These are phyloP conservation scores for Anseranas semipalmata DNA, from an alignment of 2,113 vertebrate species.

Conservation along the genomic window DNA sequence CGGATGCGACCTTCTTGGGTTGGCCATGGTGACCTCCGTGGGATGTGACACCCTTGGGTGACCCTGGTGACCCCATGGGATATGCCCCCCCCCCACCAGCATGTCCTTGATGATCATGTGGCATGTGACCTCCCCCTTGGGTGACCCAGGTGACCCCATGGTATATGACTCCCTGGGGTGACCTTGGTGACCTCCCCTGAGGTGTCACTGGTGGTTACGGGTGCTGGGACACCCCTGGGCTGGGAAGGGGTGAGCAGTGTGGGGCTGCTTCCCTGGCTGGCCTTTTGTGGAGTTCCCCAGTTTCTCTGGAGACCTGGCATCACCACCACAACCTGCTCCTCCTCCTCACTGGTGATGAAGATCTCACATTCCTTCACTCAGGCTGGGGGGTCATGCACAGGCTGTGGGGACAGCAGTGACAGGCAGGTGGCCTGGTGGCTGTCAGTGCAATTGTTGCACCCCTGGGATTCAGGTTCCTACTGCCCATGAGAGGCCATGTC, in stretches of 20 bases:
- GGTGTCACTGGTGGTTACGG: background rate
- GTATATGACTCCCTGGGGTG: background rate
- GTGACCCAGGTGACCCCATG: background rate
- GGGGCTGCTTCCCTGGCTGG: background rate
- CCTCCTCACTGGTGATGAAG: background rate
- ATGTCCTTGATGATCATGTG: background rate
- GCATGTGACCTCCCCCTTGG: background rate
- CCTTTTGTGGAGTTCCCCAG: background rate
- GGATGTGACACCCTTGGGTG: background rate
- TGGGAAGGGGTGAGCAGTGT: fast-evolving
- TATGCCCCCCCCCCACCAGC: background rate
- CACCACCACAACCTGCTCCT: background rate
- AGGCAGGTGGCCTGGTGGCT: background rate
- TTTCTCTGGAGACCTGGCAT: background rate
- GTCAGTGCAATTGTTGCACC: background rate
- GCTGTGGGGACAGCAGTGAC: too few species aligned
- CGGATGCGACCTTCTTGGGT: background rate
- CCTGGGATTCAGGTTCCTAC: background rate
- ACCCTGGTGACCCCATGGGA: background rate
- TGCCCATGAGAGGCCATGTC: background rate
- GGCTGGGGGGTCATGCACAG: background rate
- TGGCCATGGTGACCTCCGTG: background rate
- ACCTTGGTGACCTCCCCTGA: background rate
- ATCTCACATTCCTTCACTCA: background rate
- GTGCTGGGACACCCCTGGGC: background rate